Percentiles rank a stretch among this genome's conserved stretches.
Evolutionary conservation across 2,797 vertebrate genomes (phyloP).

Genomic region (Acanthornis magna): DNA sequence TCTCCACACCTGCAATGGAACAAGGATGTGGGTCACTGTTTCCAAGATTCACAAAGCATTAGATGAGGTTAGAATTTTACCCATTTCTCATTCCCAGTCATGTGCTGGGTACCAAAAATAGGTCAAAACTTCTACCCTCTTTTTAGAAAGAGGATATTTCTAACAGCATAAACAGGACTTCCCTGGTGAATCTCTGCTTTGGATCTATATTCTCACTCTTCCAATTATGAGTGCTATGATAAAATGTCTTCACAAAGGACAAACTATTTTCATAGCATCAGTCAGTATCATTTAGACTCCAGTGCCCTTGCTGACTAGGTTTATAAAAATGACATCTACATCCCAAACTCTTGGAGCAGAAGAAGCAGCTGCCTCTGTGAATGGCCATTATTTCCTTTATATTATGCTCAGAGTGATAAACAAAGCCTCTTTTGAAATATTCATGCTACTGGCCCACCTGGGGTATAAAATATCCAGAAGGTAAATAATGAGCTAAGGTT

Average conservation of each 20-base stretch:
- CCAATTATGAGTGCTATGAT: background rate
- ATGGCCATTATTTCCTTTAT: background rate
- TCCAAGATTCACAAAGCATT: background rate
- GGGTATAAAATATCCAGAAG: conserved; percentile 21
- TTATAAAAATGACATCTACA: conserved; percentile 21
- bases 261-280: background rate
- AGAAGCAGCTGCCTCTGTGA: background rate
- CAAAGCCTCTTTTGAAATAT: conserved; percentile 37
- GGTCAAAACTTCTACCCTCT: background rate
- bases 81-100: background rate
- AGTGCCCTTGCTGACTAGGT: conserved; percentile 8
- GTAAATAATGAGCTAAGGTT: conserved; percentile 33
- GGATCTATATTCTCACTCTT: background rate
- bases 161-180: background rate
- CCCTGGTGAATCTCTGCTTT: background rate
- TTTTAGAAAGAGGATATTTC: background rate
- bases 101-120: background rate
- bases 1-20: background rate
- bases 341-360: background rate
- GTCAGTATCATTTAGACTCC: background rate
- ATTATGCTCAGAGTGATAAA: background rate
- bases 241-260: conserved; percentile 16
- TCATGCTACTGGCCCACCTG: background rate
- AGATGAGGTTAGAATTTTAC: background rate
- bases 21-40: background rate